phyloP scores from a whole-genome alignment of 2,888 invertebrate species.

The Lamellibrachia columna region DNA sequence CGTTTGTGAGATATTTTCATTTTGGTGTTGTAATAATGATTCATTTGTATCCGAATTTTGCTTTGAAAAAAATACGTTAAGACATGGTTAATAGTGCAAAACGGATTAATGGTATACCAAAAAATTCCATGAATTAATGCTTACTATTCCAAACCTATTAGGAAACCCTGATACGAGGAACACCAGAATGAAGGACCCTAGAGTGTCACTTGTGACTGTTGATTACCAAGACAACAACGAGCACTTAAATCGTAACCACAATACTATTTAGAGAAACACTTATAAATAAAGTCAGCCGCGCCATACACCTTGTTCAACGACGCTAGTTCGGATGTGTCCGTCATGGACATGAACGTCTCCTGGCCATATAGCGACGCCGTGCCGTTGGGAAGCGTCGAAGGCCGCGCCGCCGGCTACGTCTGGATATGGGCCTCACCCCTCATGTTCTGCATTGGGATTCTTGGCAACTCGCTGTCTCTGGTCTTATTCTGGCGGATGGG shows the following conservation, averaged over 20 bases:
- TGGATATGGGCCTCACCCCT: slow-evolving; percentile 43
- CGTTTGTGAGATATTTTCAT: too few species aligned
- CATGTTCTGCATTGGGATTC: slow-evolving; percentile 41
- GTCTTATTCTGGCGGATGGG: slow-evolving; percentile 38
- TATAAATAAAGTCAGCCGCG: neutral
- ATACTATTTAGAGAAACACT: neutral
- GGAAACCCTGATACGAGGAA: neutral
- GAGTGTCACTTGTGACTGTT: neutral
- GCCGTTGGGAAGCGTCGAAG: neutral
- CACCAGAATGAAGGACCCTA: neutral
- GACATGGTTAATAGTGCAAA: too few species aligned
- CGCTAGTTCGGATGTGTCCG: neutral
- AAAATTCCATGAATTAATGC: too few species aligned
- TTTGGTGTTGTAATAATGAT: too few species aligned
- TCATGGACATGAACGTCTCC: neutral
- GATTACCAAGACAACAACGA: neutral
- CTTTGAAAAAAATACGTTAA: too few species aligned
- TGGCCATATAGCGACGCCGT: neutral
- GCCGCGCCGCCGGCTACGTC: slow-evolving; percentile 31
- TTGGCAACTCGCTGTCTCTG: slow-evolving; percentile 43
- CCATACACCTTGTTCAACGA: neutral
- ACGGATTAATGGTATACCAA: too few species aligned
- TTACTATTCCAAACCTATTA: too few species aligned
- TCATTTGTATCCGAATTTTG: too few species aligned
- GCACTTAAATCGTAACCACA: neutral